Evolutionary conservation across 2,113 vertebrate species (phyloP).

Genomic region (Gulo gulo): DNA sequence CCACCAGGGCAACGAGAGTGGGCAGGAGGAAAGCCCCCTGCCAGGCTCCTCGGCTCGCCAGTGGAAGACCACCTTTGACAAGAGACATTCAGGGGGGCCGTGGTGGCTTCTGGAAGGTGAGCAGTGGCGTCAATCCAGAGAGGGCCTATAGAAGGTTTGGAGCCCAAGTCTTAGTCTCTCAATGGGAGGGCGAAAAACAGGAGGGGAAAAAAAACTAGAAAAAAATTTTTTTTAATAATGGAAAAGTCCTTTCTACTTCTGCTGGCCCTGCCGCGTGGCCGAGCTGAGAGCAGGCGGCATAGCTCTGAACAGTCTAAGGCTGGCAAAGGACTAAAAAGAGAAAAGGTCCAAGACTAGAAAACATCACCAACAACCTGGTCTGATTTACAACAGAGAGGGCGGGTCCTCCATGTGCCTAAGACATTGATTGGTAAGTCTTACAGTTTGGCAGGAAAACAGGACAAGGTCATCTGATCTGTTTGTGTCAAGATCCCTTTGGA

Average conservation of each 20-base stretch:
- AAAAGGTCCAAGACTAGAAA: background rate
- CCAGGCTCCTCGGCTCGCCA: background rate
- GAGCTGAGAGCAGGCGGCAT: background rate
- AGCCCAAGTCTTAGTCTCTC: background rate
- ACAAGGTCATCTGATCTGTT: background rate
- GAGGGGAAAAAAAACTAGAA: background rate
- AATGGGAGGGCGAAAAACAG: background rate
- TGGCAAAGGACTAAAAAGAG: background rate
- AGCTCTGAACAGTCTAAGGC: background rate
- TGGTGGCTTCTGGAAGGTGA: background rate
- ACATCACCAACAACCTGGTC: background rate
- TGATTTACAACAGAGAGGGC: background rate
- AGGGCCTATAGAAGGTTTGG: background rate
- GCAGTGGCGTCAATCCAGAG: background rate
- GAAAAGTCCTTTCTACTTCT: background rate
- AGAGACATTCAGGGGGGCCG: background rate
- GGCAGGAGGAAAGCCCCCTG: background rate
- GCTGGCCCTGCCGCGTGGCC: accelerated
- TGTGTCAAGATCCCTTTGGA: background rate
- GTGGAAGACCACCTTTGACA: background rate
- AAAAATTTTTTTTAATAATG: background rate
- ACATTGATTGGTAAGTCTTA: background rate
- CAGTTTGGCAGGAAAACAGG: background rate
- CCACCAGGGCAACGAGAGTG: background rate
- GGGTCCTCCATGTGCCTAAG: background rate